A percentile compares a stretch with the other conserved stretches of the same genome.
Evolutionary conservation across 2,888 invertebrate species (phyloP).

Genomic region (Fragum whitleyi): DNA sequence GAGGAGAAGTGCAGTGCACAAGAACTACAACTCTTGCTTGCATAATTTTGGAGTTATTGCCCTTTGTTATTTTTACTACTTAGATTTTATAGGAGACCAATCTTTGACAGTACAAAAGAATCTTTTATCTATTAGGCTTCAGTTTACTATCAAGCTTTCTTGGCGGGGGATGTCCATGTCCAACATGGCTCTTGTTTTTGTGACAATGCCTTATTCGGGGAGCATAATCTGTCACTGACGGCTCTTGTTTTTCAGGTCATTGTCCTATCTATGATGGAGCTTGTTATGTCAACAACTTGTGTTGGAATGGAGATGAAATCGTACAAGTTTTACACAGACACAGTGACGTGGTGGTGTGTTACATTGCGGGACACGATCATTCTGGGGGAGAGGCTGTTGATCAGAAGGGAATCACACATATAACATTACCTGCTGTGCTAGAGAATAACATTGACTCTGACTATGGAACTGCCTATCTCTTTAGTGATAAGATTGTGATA

Average conservation of each 20-base stretch:
- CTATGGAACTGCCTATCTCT: conserved; percentile 81
- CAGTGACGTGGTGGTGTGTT: conserved; percentile 79
- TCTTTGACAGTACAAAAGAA: too few relatives aligned
- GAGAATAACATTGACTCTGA: conserved; percentile 78
- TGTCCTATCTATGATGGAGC: conserved; percentile 76
- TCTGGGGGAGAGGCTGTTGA: conserved; percentile 80
- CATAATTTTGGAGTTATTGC: too few relatives aligned
- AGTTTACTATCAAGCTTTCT: too few relatives aligned
- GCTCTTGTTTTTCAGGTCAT: conserved; percentile 81
- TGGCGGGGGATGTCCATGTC: too few relatives aligned
- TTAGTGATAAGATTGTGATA: conserved; percentile 73
- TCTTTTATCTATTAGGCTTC: too few relatives aligned
- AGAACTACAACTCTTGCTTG: too few relatives aligned
- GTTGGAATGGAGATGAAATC: conserved; percentile 84
- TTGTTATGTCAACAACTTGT: conserved; percentile 71
- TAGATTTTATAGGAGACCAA: too few relatives aligned
- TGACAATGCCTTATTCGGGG: too few relatives aligned
- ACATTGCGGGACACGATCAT: conserved; percentile 85
- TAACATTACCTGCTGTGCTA: conserved; percentile 83
- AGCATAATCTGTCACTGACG: too few relatives aligned
- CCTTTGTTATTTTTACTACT: too few relatives aligned
- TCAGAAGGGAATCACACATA: conserved; percentile 81
- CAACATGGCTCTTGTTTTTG: too few relatives aligned
- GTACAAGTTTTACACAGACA: conserved; percentile 77
- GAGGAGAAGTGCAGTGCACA: too few relatives aligned